A percentile compares a stretch with the other conserved stretches of the same genome.
These are phyloP conservation scores for Tamandua tetradactyla DNA, from an alignment of 2,797 vertebrate genomes.

Conservation along the genomic window DNA sequence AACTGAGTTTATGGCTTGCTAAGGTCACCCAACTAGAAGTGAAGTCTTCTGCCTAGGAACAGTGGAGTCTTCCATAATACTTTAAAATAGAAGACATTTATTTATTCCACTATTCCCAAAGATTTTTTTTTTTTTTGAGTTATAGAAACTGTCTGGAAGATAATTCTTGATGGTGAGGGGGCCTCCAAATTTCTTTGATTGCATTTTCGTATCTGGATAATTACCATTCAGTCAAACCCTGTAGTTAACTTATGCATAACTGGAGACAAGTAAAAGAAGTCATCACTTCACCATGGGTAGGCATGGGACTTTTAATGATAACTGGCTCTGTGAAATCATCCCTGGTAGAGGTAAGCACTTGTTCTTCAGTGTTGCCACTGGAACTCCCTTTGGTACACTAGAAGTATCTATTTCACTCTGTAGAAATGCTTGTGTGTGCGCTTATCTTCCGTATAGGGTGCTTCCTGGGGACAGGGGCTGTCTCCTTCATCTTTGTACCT, in stretches of 20 bases:
- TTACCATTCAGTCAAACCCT: background rate
- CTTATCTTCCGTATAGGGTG: background rate
- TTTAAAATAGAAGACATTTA: background rate
- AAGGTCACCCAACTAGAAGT: background rate
- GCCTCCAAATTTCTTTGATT: background rate
- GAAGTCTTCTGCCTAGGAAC: background rate
- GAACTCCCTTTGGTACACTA: background rate
- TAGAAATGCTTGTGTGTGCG: background rate
- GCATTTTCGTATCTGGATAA: background rate
- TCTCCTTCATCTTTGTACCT: background rate
- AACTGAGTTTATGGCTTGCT: background rate
- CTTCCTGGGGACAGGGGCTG: background rate
- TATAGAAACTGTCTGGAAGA: background rate
- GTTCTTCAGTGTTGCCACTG: background rate
- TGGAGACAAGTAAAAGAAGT: background rate
- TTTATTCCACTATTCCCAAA: background rate
- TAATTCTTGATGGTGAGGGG: background rate
- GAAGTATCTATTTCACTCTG: background rate
- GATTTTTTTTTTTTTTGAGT: slow-evolving; percentile 24
- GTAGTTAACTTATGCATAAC: background rate
- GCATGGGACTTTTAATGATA: background rate
- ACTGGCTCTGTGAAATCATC: background rate
- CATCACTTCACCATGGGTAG: background rate
- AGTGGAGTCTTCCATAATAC: background rate
- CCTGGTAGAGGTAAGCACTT: background rate